Evolutionary conservation across 2,113 vertebrate species (phyloP).

Genomic region (Prietella phreatophila): DNA sequence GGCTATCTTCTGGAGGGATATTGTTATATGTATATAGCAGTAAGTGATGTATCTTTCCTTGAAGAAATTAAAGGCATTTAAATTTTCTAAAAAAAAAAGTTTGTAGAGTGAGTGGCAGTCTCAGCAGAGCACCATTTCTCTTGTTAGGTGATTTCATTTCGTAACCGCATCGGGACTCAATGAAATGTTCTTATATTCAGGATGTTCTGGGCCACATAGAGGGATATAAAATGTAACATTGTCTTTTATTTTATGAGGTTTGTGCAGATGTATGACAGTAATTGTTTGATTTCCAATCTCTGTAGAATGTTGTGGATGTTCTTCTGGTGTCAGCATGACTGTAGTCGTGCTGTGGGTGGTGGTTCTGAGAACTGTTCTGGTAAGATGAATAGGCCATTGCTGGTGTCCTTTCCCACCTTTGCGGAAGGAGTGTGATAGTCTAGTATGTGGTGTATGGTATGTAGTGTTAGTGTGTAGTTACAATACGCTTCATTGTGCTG

Average conservation of each 20-base stretch:
- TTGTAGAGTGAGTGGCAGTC: neutral
- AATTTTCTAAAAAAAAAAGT: neutral
- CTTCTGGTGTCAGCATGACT: neutral
- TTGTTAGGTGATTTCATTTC: conserved; percentile 1
- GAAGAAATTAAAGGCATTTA: neutral
- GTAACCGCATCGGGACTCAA: neutral
- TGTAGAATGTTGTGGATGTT: neutral
- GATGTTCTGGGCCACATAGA: neutral
- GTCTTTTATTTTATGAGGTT: neutral
- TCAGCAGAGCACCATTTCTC: neutral
- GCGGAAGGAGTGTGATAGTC: neutral
- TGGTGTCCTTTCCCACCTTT: neutral
- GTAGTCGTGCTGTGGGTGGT: neutral
- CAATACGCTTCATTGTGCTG: neutral
- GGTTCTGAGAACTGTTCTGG: neutral
- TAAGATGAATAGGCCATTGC: neutral
- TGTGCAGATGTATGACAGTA: neutral
- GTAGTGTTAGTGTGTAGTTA: neutral
- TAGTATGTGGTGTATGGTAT: neutral
- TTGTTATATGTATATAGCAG: neutral
- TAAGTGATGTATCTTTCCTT: neutral
- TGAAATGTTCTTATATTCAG: neutral
- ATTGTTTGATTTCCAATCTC: neutral
- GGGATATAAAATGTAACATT: neutral
- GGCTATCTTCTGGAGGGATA: neutral